These are phyloP conservation scores for Alaudala cheleensis DNA, from an alignment of 2,113 vertebrate species.

Conservation along the genomic window DNA sequence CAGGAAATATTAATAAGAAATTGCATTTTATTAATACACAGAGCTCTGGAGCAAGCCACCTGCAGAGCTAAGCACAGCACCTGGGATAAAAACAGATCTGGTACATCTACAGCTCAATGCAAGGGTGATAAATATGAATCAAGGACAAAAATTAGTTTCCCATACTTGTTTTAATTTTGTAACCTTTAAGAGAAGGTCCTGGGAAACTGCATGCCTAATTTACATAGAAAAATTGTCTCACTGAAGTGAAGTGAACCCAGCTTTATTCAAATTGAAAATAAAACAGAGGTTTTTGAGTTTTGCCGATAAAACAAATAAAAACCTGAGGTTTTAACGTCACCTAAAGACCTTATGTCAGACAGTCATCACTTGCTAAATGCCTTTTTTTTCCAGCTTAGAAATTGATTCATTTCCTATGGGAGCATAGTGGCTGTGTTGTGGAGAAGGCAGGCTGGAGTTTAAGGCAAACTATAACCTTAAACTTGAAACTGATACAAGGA, in stretches of 20 bases:
- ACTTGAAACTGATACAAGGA: background rate
- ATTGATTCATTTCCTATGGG: background rate
- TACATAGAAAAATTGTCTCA: background rate
- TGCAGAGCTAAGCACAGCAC: background rate
- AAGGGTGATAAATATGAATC: background rate
- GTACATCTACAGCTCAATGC: background rate
- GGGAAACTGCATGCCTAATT: background rate
- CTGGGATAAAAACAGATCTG: background rate
- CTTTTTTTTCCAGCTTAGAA: background rate
- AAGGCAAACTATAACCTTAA: background rate
- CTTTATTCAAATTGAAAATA: background rate
- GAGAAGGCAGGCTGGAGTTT: background rate
- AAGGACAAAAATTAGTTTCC: background rate
- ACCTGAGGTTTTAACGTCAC: background rate
- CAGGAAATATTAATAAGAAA: background rate
- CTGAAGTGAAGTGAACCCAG: background rate
- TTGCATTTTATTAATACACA: background rate
- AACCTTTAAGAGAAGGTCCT: background rate
- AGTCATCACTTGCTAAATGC: background rate
- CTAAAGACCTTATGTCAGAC: background rate
- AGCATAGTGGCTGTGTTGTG: background rate
- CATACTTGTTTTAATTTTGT: background rate
- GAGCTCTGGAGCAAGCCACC: background rate
- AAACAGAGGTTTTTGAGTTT: background rate
- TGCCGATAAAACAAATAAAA: background rate